Evolutionary conservation across 2,113 vertebrate species (phyloP).

Genomic region (Brienomyrus longianalis): DNA sequence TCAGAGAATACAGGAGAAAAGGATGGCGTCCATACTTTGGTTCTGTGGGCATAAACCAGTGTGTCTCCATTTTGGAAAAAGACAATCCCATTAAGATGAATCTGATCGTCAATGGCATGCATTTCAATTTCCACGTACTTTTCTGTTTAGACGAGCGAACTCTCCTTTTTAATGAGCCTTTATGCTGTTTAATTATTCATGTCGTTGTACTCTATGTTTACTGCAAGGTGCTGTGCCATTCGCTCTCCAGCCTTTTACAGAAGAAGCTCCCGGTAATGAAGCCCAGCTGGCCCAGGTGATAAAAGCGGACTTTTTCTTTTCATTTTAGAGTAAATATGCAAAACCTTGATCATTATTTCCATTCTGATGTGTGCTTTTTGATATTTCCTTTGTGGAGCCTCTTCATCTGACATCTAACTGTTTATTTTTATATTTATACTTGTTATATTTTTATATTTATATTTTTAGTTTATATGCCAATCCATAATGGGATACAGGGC

Average conservation of each 20-base stretch:
- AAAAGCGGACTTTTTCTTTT: neutral
- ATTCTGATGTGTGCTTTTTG: neutral
- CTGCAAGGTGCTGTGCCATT: neutral
- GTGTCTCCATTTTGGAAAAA: neutral
- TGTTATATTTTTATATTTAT: too few species aligned
- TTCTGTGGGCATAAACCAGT: neutral
- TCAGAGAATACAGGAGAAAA: constrained; percentile 23
- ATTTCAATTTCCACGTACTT: neutral
- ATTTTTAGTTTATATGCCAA: too few species aligned
- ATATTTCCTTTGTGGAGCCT: neutral
- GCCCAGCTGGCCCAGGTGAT: neutral
- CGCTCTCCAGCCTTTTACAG: neutral
- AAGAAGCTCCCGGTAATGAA: neutral
- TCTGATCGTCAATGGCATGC: neutral
- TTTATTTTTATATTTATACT: too few species aligned
- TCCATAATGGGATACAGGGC: too few species aligned
- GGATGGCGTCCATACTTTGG: neutral
- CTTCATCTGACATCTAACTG: neutral
- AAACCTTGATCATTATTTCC: neutral
- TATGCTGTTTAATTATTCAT: neutral
- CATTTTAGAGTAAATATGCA: neutral
- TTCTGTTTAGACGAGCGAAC: neutral
- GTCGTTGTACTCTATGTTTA: neutral
- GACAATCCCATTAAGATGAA: neutral
- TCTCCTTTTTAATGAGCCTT: constrained; percentile 13